phyloP scores from a whole-genome alignment of 2,113 vertebrate species.

The Setophaga petechia region DNA sequence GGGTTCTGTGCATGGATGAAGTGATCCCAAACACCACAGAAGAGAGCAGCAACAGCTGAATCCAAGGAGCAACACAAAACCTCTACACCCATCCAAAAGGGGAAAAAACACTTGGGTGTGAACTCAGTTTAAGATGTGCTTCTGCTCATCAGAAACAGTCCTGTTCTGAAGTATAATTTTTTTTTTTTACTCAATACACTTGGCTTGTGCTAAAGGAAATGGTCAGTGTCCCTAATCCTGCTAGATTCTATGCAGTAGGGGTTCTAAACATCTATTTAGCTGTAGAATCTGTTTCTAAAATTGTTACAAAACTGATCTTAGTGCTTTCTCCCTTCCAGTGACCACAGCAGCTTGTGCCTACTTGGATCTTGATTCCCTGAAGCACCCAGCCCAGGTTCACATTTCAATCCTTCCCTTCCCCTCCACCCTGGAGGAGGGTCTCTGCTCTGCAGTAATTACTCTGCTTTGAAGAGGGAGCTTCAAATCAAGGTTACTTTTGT shows the following conservation, averaged over 20 bases:
- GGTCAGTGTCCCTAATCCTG: not conserved
- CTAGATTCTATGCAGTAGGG: not conserved
- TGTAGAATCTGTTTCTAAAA: no score
- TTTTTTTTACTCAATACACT: not conserved
- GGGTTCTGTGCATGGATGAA: not conserved
- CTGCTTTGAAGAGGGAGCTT: not conserved
- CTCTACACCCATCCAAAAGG: not conserved
- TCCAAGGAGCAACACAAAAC: not conserved
- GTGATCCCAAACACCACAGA: not conserved
- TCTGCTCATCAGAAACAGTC: not conserved
- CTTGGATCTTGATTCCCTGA: not conserved
- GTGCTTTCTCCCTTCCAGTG: not conserved
- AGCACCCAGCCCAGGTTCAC: not conserved
- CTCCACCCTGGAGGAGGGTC: not conserved
- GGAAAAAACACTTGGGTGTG: not conserved
- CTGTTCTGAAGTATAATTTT: not conserved
- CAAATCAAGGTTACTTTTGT: not conserved
- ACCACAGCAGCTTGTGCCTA: not conserved
- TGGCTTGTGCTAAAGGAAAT: not conserved
- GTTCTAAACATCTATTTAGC: no score
- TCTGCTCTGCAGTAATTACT: not conserved
- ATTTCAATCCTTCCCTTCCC: not conserved
- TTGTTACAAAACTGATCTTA: not conserved
- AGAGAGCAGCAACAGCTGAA: not conserved
- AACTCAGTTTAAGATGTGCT: not conserved